A percentile compares a stretch with the other conserved stretches of the same genome.
phyloP scores from a whole-genome alignment of 1,140 invertebrate genomes.

The Formica exsecta region DNA sequence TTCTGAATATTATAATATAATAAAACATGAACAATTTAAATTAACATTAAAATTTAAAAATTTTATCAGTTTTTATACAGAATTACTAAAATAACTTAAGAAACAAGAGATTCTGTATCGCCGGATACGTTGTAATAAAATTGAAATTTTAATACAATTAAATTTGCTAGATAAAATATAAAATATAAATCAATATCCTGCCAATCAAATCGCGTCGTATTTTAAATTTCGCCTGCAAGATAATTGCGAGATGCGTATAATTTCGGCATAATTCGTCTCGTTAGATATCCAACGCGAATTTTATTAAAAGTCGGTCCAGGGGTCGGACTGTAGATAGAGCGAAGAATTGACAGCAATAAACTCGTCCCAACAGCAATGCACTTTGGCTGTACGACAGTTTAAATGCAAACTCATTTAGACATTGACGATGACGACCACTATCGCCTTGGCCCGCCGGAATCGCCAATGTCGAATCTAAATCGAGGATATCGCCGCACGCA shows the following conservation, averaged over 20 bases:
- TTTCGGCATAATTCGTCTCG: slow-evolving; percentile 16
- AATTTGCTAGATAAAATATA: background rate
- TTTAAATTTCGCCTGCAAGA: background rate
- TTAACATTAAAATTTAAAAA: no score
- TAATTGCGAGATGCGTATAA: background rate
- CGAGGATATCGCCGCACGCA: background rate
- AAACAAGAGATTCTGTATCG: background rate
- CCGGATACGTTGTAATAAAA: background rate
- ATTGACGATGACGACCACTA: background rate
- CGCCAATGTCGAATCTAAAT: slow-evolving; percentile 36
- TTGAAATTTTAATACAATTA: background rate
- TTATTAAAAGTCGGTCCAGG: slow-evolving; percentile 46
- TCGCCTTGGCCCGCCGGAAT: slow-evolving; percentile 47
- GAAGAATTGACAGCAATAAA: slow-evolving; percentile 49
- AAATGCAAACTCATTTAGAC: slow-evolving; percentile 49
- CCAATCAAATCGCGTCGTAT: background rate
- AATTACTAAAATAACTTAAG: background rate
- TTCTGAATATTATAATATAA: background rate
- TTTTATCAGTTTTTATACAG: background rate
- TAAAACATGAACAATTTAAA: background rate
- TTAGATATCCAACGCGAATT: slow-evolving; percentile 27
- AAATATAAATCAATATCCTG: background rate
- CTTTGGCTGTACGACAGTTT: slow-evolving; percentile 17
- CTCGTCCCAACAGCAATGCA: slow-evolving; percentile 29
- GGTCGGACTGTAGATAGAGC: background rate